Conservation (phyloP, 2,797 vertebrate genomes). For the Champsocephalus gunnari region DNA sequence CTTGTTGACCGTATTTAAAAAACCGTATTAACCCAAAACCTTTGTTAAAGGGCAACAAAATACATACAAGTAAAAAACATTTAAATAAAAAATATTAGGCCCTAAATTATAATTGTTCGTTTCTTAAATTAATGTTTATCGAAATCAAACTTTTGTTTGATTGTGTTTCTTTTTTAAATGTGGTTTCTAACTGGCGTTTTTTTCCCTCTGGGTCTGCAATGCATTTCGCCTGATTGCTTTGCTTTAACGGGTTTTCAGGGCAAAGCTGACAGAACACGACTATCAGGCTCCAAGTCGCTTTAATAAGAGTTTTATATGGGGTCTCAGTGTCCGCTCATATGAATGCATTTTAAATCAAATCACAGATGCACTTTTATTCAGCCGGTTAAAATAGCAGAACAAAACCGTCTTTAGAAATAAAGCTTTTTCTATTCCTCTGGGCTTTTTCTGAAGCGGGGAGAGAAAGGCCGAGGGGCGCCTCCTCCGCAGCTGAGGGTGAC, state of each 20-base stretch:
- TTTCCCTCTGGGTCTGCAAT: not conserved
- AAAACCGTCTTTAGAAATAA: slow-evolving; percentile 93
- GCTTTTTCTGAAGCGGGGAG: slow-evolving; percentile 86
- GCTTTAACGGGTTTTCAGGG: slow-evolving; percentile 79
- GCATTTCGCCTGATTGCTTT: slow-evolving; percentile 59
- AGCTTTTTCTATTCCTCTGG: slow-evolving; percentile 81
- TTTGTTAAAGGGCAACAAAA: not conserved
- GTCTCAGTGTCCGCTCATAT: slow-evolving; percentile 87
- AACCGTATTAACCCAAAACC: not conserved
- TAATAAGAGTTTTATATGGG: slow-evolving; percentile 91
- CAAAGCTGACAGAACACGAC: slow-evolving; percentile 83
- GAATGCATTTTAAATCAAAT: slow-evolving; percentile 98
- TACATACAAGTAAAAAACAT: not conserved
- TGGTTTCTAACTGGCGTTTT: slow-evolving; percentile 11
- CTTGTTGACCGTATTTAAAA: not conserved
- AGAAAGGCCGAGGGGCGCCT: slow-evolving; percentile 75
- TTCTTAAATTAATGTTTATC: not conserved
- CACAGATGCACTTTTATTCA: slow-evolving; percentile 94
- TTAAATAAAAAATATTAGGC: not conserved
- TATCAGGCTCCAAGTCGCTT: slow-evolving; percentile 84
- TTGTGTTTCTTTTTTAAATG: slow-evolving; percentile 35
- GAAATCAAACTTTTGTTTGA: not conserved
- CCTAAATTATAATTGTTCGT: not conserved
- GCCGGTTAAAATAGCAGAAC: slow-evolving; percentile 94
- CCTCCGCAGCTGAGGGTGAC: slow-evolving; percentile 97